Evolutionary conservation across 2,113 vertebrate genomes (phyloP), one percentile per base, ranked within the genome.

Genomic region (Craseonycteris thonglongyai): DNA sequence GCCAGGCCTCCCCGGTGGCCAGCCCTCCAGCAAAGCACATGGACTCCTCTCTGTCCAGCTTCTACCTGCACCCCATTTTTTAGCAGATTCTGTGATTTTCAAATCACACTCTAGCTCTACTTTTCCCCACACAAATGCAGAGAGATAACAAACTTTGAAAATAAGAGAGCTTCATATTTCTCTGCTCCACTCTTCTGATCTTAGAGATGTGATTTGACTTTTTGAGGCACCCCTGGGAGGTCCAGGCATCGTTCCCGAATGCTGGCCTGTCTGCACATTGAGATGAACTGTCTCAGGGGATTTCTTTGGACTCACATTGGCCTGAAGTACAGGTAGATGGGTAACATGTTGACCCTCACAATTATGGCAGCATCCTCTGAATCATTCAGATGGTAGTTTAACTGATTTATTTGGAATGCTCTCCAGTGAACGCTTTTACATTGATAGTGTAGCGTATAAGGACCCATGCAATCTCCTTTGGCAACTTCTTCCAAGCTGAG

Each of bases 1-100:
- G 1, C 2, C 22, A 49, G 4, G 15, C 21, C 5, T 24, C 11
- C 24, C 14, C 16, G 2, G 59, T 4, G 5, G 19, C 19, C 21
- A 18, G 33, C 45, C 38, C n/a, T 42, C 35, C n/a, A 35, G 51
- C 49, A 87, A 30, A 83, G 22, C 0, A 14, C 54, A 59, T 54
- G 74, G 30, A 42, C 56, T 65, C 11, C 33, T 42, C 30, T 80
- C 28, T 35, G 33, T 28, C 59, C 51, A 51, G 21, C 9, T 42
- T 54, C 63, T 14, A 49, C 15, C 5, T 1, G 5, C 4, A 33
- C 8, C 45, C 35, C 28, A 49, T 54, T 76, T 94, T 69, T 87
- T 65, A 76, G 82, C 26, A 66, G 71, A 54, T 89, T 85, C 65
- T n/a, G n/a, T 30, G 56, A 74, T 26, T 69, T 35, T 26, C 21